These are phyloP conservation scores for Furnarius figulus DNA, from an alignment of 2,113 vertebrate species.

Conservation along the genomic window DNA sequence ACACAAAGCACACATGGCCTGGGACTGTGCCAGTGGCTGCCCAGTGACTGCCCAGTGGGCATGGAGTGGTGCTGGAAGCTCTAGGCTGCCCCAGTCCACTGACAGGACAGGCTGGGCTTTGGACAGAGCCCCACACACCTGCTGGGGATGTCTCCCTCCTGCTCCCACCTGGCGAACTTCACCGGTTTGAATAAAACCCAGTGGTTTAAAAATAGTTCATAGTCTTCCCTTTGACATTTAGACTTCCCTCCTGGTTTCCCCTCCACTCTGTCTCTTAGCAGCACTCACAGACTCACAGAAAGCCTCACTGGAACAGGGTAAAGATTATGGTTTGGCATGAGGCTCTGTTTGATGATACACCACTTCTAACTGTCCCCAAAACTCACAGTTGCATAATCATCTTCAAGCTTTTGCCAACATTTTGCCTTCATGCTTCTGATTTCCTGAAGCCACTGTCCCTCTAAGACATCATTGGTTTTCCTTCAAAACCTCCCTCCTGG, in stretches of 20 bases:
- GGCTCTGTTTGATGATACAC: neutral
- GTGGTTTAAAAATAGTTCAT: neutral
- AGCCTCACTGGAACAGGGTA: neutral
- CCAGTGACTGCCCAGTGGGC: too few relatives aligned
- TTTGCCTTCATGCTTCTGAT: neutral
- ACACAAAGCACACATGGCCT: rapidly evolving
- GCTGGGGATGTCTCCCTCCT: too few relatives aligned
- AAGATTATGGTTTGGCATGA: neutral
- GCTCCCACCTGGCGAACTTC: neutral
- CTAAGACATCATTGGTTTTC: neutral
- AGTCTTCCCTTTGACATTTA: neutral
- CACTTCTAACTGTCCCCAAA: neutral
- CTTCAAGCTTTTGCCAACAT: neutral
- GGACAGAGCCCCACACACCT: neutral
- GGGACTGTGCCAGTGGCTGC: too few relatives aligned
- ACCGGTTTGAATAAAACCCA: too few relatives aligned
- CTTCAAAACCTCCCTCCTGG: neutral
- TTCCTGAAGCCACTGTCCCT: neutral
- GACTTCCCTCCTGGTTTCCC: neutral
- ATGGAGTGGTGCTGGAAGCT: neutral
- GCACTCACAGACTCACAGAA: neutral
- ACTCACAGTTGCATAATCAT: neutral
- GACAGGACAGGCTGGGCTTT: neutral
- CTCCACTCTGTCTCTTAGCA: neutral
- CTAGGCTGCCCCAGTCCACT: neutral